phyloP scores from a whole-genome alignment of 1,140 invertebrate species.

The Pseudomyrmex cubaensis region DNA sequence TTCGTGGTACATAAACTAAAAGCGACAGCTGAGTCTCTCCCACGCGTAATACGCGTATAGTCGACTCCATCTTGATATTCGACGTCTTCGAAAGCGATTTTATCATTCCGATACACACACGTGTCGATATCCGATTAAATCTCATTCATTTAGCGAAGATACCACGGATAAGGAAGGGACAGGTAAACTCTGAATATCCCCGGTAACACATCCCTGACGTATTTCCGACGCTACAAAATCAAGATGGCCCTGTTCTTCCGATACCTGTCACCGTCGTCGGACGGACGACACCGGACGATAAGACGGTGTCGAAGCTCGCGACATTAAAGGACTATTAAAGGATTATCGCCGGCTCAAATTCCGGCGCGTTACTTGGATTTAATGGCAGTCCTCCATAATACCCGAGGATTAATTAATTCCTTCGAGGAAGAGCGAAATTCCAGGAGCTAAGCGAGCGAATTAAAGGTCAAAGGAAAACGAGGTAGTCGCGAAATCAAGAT shows the following conservation, averaged over 20 bases:
- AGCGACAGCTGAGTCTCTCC: not conserved
- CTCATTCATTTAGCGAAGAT: slow-evolving; percentile 47
- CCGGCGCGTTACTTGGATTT: slow-evolving; percentile 57
- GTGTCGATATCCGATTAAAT: slow-evolving; percentile 37
- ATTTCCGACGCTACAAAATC: slow-evolving; percentile 58
- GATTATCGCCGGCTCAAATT: slow-evolving; percentile 58
- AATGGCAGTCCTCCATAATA: slow-evolving; percentile 57
- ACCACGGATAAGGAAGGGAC: not conserved
- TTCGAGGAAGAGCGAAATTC: slow-evolving; percentile 23
- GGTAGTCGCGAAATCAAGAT: too few relatives aligned
- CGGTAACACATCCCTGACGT: slow-evolving; percentile 25
- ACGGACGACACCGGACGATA: slow-evolving; percentile 50
- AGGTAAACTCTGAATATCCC: slow-evolving; percentile 49
- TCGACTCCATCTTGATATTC: slow-evolving; percentile 26
- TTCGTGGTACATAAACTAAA: not conserved
- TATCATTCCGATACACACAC: slow-evolving; percentile 37
- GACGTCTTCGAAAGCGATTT: not conserved
- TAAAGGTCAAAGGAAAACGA: slow-evolving; percentile 40
- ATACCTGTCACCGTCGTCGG: slow-evolving; percentile 31
- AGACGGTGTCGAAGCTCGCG: slow-evolving; percentile 54
- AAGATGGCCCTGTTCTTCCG: slow-evolving; percentile 55
- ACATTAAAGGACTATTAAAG: slow-evolving; percentile 62
- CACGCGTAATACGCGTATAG: not conserved
- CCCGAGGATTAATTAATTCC: slow-evolving; percentile 61
- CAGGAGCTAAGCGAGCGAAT: slow-evolving; percentile 27